A percentile compares a stretch with the other conserved stretches of the same genome.
Evolutionary conservation across 1,140 invertebrate genomes (phyloP).

Genomic region (Cotesia typhae): DNA sequence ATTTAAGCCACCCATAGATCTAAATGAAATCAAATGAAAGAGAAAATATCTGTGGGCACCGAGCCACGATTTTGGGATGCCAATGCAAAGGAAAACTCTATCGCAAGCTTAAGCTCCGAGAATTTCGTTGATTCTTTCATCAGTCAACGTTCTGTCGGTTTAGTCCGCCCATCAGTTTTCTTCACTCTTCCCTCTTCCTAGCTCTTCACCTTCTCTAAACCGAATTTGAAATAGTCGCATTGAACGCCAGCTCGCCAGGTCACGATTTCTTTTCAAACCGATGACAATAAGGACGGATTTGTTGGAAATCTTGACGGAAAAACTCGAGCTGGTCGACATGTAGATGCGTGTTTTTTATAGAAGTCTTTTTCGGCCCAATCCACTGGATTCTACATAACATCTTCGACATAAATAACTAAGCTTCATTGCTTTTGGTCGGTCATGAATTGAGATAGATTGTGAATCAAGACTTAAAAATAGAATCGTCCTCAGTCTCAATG

Average conservation of each 20-base stretch:
- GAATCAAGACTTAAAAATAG: conserved; percentile 8
- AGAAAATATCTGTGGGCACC: neutral
- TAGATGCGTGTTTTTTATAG: neutral
- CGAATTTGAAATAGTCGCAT: neutral
- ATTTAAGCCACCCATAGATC: conserved; percentile 16
- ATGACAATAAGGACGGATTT: conserved; percentile 32
- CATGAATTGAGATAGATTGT: conserved; percentile 4
- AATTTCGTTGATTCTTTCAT: neutral
- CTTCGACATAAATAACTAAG: conserved; percentile 26
- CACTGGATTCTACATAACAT: neutral
- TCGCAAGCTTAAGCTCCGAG: no score
- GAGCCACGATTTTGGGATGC: conserved; percentile 24
- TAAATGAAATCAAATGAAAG: neutral
- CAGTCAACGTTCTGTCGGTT: neutral
- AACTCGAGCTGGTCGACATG: neutral
- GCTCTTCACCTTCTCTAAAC: neutral
- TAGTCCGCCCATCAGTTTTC: neutral
- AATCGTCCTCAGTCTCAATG: no score
- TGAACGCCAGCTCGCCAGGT: conserved; percentile 16
- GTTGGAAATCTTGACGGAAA: conserved; percentile 21
- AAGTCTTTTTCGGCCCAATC: conserved; percentile 5
- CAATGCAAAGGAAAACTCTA: conserved; percentile 15
- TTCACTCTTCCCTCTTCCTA: neutral
- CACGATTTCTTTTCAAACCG: conserved; percentile 29
- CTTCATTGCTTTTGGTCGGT: conserved; percentile 21